Evolutionary conservation across 1,140 invertebrate genomes (phyloP), one percentile per base, ranked within the genome.

Genomic region (Glossosoma conforme): DNA sequence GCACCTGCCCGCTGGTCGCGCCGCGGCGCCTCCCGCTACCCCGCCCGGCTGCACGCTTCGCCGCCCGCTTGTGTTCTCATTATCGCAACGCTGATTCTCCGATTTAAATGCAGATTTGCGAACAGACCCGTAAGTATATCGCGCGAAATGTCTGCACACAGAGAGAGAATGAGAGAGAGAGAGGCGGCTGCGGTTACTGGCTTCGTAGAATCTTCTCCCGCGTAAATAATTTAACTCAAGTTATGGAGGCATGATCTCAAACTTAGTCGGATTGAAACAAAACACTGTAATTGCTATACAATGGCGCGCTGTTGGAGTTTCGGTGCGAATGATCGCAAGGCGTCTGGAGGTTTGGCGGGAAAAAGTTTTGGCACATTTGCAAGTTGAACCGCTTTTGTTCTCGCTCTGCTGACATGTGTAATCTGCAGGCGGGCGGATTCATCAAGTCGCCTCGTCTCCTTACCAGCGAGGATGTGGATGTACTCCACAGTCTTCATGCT

Each of bases 91-190:
- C 48, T 56, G 54, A 51, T 55, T 50, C 25, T 17, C 54, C 48
- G 54, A 56, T 56, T 46, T 52, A 45, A 38, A 56, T 56, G 54
- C 54, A 56, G 54, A 56, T 56, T 56, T 44, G 18, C 38, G 32
- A 52, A 41, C 32, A 45, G 25, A 15, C 28, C 15, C 42, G 24
- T 30, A n/a, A 32, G 28, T 19, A 30, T n/a, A n/a, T n/a, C n/a
- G n/a, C n/a, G 15, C 28, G 30, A 10, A 35, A 30, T 30, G 11
- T 36, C 30, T 24, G 30, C 44, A 35, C 44, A 22, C 14, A 20
- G 36, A 38, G 42, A 46, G 14, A 24, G 13, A 8, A 17, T 37
- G 6, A 37, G 14, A 17, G 37, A 40, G 37, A 40, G 37, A 40
- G 37, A 40, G 20, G 22, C 44, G 44, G n/a, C 44, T 17, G 44